Percentiles rank a stretch among this genome's conserved stretches.
These are phyloP conservation scores for Calosoma granatense DNA, from an alignment of 1,140 invertebrate species.

Conservation along the genomic window DNA sequence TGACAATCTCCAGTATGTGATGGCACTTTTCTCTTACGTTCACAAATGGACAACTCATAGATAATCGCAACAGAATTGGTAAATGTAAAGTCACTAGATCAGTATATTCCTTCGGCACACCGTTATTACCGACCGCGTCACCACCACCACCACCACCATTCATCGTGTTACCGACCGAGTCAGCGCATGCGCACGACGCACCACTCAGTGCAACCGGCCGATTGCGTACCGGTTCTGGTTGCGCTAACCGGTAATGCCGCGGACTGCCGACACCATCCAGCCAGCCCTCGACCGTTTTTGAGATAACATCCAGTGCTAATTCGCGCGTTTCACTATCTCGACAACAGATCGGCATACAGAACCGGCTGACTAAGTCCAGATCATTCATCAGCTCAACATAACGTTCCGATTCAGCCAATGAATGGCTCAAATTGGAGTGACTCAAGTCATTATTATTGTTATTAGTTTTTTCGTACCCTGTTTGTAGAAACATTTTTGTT, in stretches of 20 bases:
- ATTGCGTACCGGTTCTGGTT: conserved; percentile 8
- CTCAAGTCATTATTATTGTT: conserved; percentile 21
- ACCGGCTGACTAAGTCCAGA: conserved; percentile 41
- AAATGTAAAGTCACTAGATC: conserved; percentile 44
- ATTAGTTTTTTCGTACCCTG: conserved; percentile 26
- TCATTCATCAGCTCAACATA: conserved; percentile 31
- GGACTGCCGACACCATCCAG: conserved; percentile 42
- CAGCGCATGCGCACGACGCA: background rate
- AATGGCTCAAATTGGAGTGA: conserved; percentile 12
- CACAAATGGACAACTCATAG: conserved; percentile 46
- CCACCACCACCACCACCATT: background rate
- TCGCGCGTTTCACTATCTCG: conserved; percentile 41
- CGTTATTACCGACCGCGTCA: conserved; percentile 34
- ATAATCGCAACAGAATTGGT: conserved; percentile 45
- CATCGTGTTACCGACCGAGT: background rate
- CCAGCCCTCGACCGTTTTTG: conserved; percentile 45
- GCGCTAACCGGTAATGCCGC: conserved; percentile 25
- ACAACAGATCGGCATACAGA: conserved; percentile 42
- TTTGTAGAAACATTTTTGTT: conserved; percentile 27
- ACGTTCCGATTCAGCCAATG: background rate
- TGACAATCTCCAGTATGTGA: conserved; percentile 44
- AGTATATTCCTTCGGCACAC: conserved; percentile 40
- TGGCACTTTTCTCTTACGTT: conserved; percentile 46
- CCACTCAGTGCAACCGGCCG: background rate
- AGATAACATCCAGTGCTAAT: conserved; percentile 41